A percentile compares a stretch with the other conserved stretches of the same genome.
These are phyloP conservation scores for Naja naja DNA, from an alignment of 2,113 vertebrate species.

Conservation along the genomic window DNA sequence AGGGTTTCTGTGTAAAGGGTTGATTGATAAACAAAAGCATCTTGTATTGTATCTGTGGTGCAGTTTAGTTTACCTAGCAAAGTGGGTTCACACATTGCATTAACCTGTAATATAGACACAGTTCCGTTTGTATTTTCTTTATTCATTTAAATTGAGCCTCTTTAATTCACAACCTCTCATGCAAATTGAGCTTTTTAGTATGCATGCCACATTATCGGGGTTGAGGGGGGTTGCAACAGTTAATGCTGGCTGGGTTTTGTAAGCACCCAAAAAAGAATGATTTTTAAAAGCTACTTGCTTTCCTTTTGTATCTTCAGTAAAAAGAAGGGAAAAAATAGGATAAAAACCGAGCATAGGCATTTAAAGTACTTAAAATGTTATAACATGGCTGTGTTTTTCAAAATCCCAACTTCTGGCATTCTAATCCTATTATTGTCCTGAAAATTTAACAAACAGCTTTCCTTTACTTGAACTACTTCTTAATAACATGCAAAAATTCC, in stretches of 20 bases:
- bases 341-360: not conserved
- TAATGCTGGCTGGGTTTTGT: not conserved
- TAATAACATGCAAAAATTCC: constrained; percentile 4
- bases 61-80: not conserved
- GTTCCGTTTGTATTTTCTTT: not conserved
- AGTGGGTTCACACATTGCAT: not conserved
- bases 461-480: not conserved
- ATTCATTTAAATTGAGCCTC: constrained; percentile 11
- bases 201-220: not conserved
- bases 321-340: not conserved
- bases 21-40: not conserved
- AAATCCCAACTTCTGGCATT: not conserved
- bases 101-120: not conserved
- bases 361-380: not conserved
- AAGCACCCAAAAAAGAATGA: not conserved
- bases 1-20: not conserved
- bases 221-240: not conserved
- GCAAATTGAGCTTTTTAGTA: not conserved
- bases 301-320: constrained; percentile 14
- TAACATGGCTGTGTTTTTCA: not conserved
- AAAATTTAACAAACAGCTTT: not conserved
- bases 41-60: not conserved
- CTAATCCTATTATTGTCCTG: constrained; percentile 15
- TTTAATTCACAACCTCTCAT: not conserved
- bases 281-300: constrained; percentile 13